Percentiles rank a stretch among this genome's conserved stretches.
Conservation (phyloP, 1,140 invertebrate species). For the Cryptotermes secundus region DNA sequence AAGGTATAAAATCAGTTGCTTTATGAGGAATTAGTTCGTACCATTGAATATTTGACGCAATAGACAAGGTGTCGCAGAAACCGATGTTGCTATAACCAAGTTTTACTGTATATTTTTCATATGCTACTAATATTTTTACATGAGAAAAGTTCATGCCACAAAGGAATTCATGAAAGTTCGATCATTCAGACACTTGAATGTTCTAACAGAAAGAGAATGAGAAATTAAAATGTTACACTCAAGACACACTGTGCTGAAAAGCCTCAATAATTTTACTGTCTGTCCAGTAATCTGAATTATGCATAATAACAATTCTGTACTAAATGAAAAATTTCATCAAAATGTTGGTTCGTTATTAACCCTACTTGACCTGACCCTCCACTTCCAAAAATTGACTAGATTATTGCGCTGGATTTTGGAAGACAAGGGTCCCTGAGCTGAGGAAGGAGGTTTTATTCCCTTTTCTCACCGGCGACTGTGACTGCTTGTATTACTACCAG, state of each 20-base stretch:
- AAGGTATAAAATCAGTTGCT: too few relatives aligned
- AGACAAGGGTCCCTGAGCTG: conserved; percentile 16
- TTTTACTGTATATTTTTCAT: too few relatives aligned
- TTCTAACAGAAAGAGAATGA: too few relatives aligned
- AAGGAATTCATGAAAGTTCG: neutral
- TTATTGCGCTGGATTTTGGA: neutral
- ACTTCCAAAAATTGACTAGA: conserved; percentile 19
- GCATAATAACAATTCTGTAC: neutral
- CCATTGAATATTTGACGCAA: too few relatives aligned
- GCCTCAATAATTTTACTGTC: neutral
- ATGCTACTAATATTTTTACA: too few relatives aligned
- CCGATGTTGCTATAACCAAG: too few relatives aligned
- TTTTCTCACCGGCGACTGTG: neutral
- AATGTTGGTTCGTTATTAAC: neutral
- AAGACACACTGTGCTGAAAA: neutral
- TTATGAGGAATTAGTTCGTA: too few relatives aligned
- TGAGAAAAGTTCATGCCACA: neutral
- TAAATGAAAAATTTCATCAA: neutral
- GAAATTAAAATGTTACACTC: neutral
- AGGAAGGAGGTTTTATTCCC: neutral
- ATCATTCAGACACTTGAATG: too few relatives aligned
- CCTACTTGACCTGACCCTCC: neutral
- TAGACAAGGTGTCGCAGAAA: too few relatives aligned
- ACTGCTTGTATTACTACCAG: neutral
- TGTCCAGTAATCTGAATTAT: neutral